phyloP scores from a whole-genome alignment of 1,140 invertebrate species.

The Drepana arcuata region DNA sequence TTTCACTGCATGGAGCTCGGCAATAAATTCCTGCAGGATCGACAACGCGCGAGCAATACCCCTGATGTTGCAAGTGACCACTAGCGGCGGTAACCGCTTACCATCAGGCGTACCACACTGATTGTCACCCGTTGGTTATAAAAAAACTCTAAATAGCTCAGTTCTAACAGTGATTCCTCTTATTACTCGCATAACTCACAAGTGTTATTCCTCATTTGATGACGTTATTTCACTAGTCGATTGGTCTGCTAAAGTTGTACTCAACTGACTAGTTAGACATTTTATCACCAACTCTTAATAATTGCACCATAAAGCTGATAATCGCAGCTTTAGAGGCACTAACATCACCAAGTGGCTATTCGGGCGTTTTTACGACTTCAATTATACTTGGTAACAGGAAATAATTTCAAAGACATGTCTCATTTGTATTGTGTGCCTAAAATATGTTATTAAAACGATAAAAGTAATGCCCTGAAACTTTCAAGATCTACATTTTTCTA shows the following conservation, averaged over 20 bases:
- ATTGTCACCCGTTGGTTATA: not conserved
- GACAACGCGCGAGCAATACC: no score
- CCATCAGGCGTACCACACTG: not conserved
- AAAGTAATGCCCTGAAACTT: no score
- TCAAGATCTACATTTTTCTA: no score
- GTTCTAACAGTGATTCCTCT: not conserved
- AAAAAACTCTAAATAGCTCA: no score
- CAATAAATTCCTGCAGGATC: no score
- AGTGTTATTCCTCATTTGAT: not conserved
- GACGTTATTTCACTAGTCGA: not conserved
- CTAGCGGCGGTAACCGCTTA: not conserved
- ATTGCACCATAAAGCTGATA: constrained; percentile 28
- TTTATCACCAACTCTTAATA: constrained; percentile 5
- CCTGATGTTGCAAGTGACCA: no score
- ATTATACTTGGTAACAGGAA: constrained; percentile 32
- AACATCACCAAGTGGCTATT: constrained; percentile 31
- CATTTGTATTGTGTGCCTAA: not conserved
- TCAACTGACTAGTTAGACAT: not conserved
- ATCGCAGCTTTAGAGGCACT: constrained; percentile 36
- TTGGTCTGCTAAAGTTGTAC: not conserved
- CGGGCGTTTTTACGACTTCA: constrained; percentile 29
- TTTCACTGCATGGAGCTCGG: no score
- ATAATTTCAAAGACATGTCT: constrained; percentile 9
- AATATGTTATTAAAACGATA: constrained; percentile 1
- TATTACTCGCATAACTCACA: not conserved